Conservation (phyloP, 2,113 vertebrate species). For the Lampris incognitus region DNA sequence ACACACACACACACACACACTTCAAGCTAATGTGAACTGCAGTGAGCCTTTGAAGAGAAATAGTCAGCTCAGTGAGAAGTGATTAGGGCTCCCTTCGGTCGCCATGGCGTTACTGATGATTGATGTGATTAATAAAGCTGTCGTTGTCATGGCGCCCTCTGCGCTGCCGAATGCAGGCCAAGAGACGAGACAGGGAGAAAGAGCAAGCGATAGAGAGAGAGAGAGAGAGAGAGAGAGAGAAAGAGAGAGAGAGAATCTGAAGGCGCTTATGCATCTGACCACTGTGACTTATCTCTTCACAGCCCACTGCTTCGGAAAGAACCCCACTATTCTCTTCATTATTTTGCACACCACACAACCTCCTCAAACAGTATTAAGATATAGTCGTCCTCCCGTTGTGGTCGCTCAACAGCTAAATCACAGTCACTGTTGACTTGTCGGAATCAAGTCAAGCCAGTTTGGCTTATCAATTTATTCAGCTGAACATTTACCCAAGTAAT, state of each 20-base stretch:
- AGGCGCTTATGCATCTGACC: slow-evolving; percentile 48
- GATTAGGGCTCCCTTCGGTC: slow-evolving; percentile 74
- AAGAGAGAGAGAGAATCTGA: slow-evolving; percentile 40
- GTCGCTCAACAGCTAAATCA: background rate
- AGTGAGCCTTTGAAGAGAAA: slow-evolving; percentile 69
- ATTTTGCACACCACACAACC: slow-evolving; percentile 56
- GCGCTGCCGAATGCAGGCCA: slow-evolving; percentile 63
- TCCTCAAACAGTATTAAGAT: slow-evolving; percentile 20
- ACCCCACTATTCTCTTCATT: slow-evolving; percentile 62
- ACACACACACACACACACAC: slow-evolving; percentile 34
- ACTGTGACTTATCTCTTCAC: slow-evolving; percentile 58
- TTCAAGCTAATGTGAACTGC: slow-evolving; percentile 64
- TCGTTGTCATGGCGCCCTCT: slow-evolving; percentile 71
- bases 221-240: background rate
- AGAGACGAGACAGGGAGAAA: slow-evolving; percentile 27
- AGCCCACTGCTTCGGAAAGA: slow-evolving; percentile 46
- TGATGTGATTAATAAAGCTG: slow-evolving; percentile 85
- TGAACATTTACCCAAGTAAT: slow-evolving; percentile 45
- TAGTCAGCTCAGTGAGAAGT: slow-evolving; percentile 61
- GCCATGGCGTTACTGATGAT: slow-evolving; percentile 76
- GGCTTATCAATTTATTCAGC: slow-evolving; percentile 42
- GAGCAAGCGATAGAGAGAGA: background rate
- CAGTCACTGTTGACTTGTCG: slow-evolving; percentile 10
- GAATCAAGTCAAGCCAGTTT: slow-evolving; percentile 26
- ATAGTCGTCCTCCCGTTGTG: slow-evolving; percentile 21